Percentiles rank a stretch among this genome's conserved stretches.
These are phyloP conservation scores for Pteropus alecto DNA, from an alignment of 2,113 vertebrate genomes.

Conservation along the genomic window DNA sequence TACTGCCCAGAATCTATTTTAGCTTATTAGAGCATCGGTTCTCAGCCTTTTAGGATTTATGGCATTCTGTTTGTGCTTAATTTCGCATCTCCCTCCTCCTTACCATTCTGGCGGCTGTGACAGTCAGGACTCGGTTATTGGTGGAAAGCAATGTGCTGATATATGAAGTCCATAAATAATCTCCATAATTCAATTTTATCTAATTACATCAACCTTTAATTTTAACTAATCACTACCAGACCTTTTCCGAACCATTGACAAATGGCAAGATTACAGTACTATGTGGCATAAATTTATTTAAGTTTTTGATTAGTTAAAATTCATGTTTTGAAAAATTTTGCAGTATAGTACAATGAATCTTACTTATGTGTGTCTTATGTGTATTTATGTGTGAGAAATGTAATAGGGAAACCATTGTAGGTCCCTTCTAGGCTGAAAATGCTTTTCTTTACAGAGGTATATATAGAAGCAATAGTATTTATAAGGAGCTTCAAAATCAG, in stretches of 20 bases:
- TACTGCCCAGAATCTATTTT: background rate
- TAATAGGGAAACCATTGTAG: background rate
- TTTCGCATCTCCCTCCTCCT: background rate
- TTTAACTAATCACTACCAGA: conserved; percentile 26
- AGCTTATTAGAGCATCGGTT: background rate
- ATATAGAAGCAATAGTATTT: background rate
- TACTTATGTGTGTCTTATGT: background rate
- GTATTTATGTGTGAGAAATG: conserved; percentile 16
- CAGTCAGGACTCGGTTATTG: background rate
- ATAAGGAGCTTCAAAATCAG: background rate
- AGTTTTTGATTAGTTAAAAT: conserved; percentile 22
- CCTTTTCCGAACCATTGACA: background rate
- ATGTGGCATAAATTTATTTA: background rate
- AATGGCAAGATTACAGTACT: background rate
- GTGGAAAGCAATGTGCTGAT: background rate
- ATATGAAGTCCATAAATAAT: background rate
- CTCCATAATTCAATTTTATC: background rate
- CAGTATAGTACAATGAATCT: background rate
- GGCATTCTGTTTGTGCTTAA: background rate
- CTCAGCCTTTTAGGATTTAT: background rate
- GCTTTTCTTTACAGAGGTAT: background rate
- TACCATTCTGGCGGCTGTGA: background rate
- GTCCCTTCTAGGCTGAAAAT: background rate
- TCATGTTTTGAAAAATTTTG: background rate
- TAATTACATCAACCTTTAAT: conserved; percentile 10